Evolutionary conservation across 2,113 vertebrate species (phyloP).

Genomic region (Tachysurus fulvidraco): DNA sequence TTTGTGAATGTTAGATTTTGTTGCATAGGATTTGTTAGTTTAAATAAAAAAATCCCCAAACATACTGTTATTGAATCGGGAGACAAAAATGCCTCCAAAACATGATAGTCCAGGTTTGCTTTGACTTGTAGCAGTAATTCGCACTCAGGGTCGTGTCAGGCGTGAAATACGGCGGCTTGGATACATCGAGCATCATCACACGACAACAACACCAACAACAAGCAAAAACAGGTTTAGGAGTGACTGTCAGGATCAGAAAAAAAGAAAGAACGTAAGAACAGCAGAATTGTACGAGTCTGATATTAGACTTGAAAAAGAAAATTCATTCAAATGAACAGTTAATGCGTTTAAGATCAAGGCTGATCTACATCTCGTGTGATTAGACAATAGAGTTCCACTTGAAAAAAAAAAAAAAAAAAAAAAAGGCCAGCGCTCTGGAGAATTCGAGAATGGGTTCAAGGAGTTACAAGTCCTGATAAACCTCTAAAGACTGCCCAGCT

Average conservation of each 20-base stretch:
- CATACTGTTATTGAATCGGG: neutral
- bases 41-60: no score
- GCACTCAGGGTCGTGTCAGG: neutral
- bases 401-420: no score
- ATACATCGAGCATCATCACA: neutral
- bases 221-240: neutral
- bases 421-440: conserved; percentile 11
- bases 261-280: neutral
- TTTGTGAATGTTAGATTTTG: no score
- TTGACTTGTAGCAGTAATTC: neutral
- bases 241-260: no score
- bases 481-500: conserved; percentile 33
- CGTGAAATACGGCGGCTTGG: neutral
- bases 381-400: neutral
- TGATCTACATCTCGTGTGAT: neutral
- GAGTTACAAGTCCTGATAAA: neutral
- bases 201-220: neutral
- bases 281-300: neutral
- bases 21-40: no score
- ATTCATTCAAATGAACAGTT: neutral
- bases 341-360: neutral
- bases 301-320: neutral
- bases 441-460: neutral
- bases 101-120: neutral
- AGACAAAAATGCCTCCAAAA: neutral